A percentile compares a stretch with the other conserved stretches of the same genome.
Conservation (phyloP, 2,113 vertebrate species). For the Grus americana region DNA sequence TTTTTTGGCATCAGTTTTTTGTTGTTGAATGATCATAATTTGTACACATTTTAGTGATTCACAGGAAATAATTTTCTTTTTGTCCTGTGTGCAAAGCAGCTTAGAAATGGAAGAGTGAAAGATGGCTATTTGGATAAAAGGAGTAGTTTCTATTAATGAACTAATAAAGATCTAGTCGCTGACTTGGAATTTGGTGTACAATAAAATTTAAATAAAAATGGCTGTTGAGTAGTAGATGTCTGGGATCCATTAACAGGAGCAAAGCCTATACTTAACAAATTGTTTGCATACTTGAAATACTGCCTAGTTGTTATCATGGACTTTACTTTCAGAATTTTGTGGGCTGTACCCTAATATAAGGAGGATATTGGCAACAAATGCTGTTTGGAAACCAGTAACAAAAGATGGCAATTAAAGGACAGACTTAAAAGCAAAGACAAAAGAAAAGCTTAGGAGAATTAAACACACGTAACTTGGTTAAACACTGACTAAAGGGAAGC, state of each 20-base stretch:
- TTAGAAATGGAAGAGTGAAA: not conserved
- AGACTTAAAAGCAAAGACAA: not conserved
- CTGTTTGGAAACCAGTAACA: not conserved
- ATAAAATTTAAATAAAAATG: not conserved
- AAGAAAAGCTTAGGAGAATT: not conserved
- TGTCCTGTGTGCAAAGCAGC: not conserved
- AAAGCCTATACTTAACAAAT: not conserved
- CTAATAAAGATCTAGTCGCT: not conserved
- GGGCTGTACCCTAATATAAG: not conserved
- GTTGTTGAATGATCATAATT: not conserved
- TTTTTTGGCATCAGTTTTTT: not conserved
- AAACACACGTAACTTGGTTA: not conserved
- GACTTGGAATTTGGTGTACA: not conserved
- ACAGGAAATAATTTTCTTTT: not conserved
- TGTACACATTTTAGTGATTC: not conserved
- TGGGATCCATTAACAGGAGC: not conserved
- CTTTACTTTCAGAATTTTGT: not conserved
- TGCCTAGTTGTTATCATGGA: not conserved
- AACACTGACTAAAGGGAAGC: not conserved
- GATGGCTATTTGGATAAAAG: not conserved
- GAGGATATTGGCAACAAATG: not conserved
- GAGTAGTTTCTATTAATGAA: not conserved
- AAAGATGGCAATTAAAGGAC: not conserved
- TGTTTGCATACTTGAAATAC: not conserved
- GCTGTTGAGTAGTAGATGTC: not conserved